These are phyloP conservation scores for Cephus spinipes DNA, from an alignment of 2,888 invertebrate species.

Conservation along the genomic window DNA sequence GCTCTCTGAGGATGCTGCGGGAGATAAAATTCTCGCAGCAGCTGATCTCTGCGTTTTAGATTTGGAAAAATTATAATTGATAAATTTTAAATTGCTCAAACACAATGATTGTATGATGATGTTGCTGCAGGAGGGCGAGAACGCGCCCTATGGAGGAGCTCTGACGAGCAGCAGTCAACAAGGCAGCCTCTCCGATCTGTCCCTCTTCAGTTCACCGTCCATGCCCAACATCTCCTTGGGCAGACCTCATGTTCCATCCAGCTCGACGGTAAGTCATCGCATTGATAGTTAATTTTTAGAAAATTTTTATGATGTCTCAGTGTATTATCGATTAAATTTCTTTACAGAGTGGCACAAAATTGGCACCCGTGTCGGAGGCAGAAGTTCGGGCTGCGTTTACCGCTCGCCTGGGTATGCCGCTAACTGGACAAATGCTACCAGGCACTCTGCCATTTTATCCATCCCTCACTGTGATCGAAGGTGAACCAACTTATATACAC, in stretches of 20 bases:
- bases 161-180: constrained; percentile 71
- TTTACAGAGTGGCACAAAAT: constrained; percentile 67
- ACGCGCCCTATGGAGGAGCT: constrained; percentile 71
- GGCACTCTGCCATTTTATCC: constrained; percentile 80
- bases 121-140: constrained; percentile 76
- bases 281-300: neutral
- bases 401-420: constrained; percentile 74
- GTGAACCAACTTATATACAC: constrained; percentile 65
- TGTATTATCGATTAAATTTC: neutral
- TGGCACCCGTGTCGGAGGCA: constrained; percentile 79
- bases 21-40: neutral
- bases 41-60: neutral
- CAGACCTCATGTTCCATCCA: constrained; percentile 75
- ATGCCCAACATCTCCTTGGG: constrained; percentile 97
- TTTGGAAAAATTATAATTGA: neutral
- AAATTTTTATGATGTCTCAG: neutral
- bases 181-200: constrained; percentile 78
- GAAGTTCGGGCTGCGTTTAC: constrained; percentile 80
- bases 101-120: neutral
- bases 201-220: constrained; percentile 93
- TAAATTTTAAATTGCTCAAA: neutral
- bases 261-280: constrained; percentile 57
- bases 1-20: neutral
- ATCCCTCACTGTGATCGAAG: constrained; percentile 72
- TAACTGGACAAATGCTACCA: constrained; percentile 76